A percentile compares a stretch with the other conserved stretches of the same genome.
Conservation (phyloP, 2,888 invertebrate species). For the Diadegma fenestrale region DNA sequence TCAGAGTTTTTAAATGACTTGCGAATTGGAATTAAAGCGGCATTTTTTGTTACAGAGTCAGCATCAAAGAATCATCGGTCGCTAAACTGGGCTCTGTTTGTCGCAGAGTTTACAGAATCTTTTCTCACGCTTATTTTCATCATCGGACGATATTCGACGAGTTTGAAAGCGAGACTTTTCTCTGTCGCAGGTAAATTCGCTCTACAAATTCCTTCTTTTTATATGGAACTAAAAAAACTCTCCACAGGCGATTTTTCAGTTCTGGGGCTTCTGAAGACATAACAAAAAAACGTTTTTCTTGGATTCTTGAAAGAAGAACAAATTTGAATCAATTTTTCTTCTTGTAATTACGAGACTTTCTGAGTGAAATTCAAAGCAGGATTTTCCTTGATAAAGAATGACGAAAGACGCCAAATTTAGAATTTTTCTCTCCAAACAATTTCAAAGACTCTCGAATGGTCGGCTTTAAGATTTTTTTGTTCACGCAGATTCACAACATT, state of each 20-base stretch:
- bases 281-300: no score
- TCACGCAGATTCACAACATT: slow-evolving; percentile 94
- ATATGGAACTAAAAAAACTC: background rate
- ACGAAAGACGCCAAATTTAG: background rate
- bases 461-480: background rate
- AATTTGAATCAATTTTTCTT: no score
- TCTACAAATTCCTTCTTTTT: background rate
- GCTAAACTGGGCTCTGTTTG: slow-evolving; percentile 99
- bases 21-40: background rate
- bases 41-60: slow-evolving; percentile 90
- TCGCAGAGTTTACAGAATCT: slow-evolving; percentile 99
- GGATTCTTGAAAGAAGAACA: no score
- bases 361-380: no score
- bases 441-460: background rate
- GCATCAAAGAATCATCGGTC: slow-evolving; percentile 99
- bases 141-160: slow-evolving; percentile 98
- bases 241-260: no score
- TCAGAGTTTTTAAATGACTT: background rate
- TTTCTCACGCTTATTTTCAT: slow-evolving; percentile 99
- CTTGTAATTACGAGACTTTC: no score
- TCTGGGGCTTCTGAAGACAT: no score
- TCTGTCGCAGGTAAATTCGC: slow-evolving; percentile 90
- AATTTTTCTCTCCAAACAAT: background rate
- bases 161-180: slow-evolving; percentile 97
- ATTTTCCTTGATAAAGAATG: no score